Evolutionary conservation across 2,797 vertebrate species (phyloP), one percentile per base, ranked within the genome.

Genomic region (Cyclopterus lumpus): DNA sequence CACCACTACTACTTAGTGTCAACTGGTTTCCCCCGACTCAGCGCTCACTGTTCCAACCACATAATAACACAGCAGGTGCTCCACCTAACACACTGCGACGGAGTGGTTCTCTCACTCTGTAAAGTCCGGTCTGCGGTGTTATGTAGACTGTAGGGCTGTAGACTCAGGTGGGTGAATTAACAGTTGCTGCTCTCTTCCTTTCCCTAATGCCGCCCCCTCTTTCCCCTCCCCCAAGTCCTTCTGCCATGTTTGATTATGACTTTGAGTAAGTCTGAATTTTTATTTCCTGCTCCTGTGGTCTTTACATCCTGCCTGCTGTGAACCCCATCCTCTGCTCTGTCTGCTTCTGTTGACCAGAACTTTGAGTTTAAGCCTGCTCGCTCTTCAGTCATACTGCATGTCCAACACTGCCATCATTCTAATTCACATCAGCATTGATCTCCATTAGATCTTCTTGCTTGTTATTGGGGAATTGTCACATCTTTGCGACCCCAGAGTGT

Each of bases 171-270:
- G 82, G 93, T 96, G 87, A 95, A 97, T 97, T 99, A 99, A 99
- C 96, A 93, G 96, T 95, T 98, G 89, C 95, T 97, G 96, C 96
- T 98, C 96, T 98, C 94, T 97, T 96, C 96, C 96, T 96, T 71
- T 95, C 95, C 94, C 91, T 96, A 97, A 97, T 94, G 97, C 97
- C 96, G 95, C 94, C 93, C 93, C 96, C 96, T 95, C 9, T 4
- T n/a, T 5, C 22, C 49, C 49, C 22, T 5, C 42, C 42, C 16
- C 49, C 49, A 96, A 99, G 98, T 95, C 98, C 98, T 95, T 99
- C 98, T 96, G 97, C 97, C 97, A 99, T 99, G 97, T 99, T 98
- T 99, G 98, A 99, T 98, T 99, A 99, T 99, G 98, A 99, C 97
- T 99, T 99, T 96, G 98, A 99, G 98, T 99, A 99, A 99, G 98